Evolutionary conservation across 2,113 vertebrate genomes (phyloP), one percentile per base, ranked within the genome.

Genomic region (Ibidorhyncha struthersii): DNA sequence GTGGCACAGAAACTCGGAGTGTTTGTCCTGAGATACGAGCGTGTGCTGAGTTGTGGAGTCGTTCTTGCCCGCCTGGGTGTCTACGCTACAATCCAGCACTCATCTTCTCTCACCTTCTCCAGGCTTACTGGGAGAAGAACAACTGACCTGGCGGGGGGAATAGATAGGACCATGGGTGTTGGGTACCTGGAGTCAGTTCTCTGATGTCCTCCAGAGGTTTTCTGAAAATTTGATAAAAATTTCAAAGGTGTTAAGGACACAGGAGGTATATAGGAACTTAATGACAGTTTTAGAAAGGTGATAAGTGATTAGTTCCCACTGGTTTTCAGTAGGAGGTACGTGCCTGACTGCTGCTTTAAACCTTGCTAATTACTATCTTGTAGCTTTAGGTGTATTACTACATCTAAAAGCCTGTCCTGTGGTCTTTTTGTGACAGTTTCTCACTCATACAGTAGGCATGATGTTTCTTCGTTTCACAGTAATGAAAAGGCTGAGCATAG

Each of bases 1-100:
- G 41, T 8, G 36, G 16, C 25, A 19, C 21, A 22, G 58, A 55
- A 67, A 10, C 5, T 4, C n/a, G 55, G 71, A 12, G 12, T 19
- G 0, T 66, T 73, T 69, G 50, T 23, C 20, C 38, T 0, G 21
- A 23, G 49, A 4, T 26, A 5, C 7, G 22, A 4, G 15, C 0
- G 1, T 16, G 36, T 27, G 2, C 18, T 3, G 14, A 20, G 43
- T 1, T 45, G 12, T 8, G 8, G 49, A 20, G 45, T 15, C 7
- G 4, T 25, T 61, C 56, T 36, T 9, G 40, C 40, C 53, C 3
- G 7, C 4, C 49, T 8, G 16, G 26, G 9, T 45, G n/a, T 14
- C 17, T 27, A 29, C 16, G 55, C 36, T 65, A 2, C 18, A 19
- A 1, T 8, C 19, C 32, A 41, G 43, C 13, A 6, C 40, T 53